Percentiles rank a stretch among this genome's conserved stretches.
Conservation (phyloP, 2,888 invertebrate species). For the Nineta flava region DNA sequence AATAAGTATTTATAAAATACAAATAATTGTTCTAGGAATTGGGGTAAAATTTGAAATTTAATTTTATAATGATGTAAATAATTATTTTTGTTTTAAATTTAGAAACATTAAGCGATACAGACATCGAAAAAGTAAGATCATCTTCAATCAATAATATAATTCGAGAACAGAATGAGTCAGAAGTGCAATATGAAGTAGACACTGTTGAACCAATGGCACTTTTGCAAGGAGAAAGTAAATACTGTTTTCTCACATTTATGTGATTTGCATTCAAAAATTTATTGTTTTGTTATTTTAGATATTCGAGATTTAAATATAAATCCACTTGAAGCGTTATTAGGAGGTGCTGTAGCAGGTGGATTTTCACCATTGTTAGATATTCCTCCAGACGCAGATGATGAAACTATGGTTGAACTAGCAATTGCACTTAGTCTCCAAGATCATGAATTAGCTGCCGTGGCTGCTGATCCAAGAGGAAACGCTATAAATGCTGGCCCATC, state of each 20-base stretch:
- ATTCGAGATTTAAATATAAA: slow-evolving; percentile 17
- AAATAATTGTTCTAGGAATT: too few species aligned
- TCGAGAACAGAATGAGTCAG: slow-evolving; percentile 5
- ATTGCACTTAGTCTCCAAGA: slow-evolving; percentile 88
- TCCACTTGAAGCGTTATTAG: slow-evolving; percentile 32
- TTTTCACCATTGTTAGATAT: slow-evolving; percentile 73
- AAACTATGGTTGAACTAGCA: slow-evolving; percentile 91
- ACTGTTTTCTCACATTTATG: neutral
- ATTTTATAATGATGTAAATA: neutral
- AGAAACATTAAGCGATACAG: slow-evolving; percentile 1
- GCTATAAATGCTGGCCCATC: slow-evolving; percentile 21
- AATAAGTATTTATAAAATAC: too few species aligned
- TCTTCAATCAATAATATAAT: neutral
- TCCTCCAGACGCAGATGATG: slow-evolving; percentile 91
- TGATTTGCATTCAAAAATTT: neutral
- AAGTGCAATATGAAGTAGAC: slow-evolving; percentile 15
- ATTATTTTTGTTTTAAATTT: neutral
- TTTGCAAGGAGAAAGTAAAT: slow-evolving; percentile 1
- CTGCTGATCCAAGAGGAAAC: slow-evolving; percentile 13
- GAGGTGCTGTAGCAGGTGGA: slow-evolving; percentile 34
- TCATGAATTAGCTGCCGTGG: slow-evolving; percentile 37
- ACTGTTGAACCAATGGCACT: slow-evolving; percentile 14
- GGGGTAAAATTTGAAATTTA: neutral
- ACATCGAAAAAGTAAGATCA: slow-evolving; percentile 1
- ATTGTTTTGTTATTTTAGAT: neutral